Conservation (phyloP, 2,113 vertebrate genomes). For the Irena cyanogastra region DNA sequence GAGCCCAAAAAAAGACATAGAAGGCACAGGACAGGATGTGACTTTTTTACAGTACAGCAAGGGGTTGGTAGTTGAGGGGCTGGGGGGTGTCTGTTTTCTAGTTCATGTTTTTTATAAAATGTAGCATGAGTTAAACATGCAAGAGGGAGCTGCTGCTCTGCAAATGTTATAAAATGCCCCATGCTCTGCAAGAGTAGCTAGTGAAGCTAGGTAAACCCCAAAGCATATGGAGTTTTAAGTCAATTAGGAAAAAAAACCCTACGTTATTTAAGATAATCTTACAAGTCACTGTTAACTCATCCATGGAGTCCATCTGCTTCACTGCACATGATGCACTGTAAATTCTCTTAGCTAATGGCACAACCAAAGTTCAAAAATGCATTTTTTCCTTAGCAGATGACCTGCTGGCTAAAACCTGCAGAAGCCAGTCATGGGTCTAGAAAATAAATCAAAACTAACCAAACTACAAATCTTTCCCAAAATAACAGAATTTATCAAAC, state of each 20-base stretch:
- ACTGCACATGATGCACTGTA: background rate
- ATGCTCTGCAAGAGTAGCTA: background rate
- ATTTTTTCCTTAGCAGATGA: background rate
- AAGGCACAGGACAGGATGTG: background rate
- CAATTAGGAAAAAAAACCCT: background rate
- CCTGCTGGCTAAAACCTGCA: background rate
- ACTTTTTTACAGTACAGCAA: rapidly evolving
- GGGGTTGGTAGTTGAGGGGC: background rate
- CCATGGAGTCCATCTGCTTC: background rate
- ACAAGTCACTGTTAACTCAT: background rate
- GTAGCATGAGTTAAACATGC: background rate
- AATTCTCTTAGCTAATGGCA: background rate
- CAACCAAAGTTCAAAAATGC: background rate
- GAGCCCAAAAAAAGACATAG: background rate
- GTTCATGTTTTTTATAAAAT: background rate
- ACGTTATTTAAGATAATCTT: background rate
- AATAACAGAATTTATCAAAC: background rate
- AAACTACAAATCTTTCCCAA: background rate
- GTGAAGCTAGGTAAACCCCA: background rate
- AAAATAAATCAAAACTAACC: background rate
- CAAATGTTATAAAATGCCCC: background rate
- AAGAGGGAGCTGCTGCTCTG: background rate
- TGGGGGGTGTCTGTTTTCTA: background rate
- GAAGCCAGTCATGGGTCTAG: background rate
- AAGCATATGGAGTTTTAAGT: background rate